Conservation (phyloP, 2,113 vertebrate species). For the Aptenodytes patagonicus region DNA sequence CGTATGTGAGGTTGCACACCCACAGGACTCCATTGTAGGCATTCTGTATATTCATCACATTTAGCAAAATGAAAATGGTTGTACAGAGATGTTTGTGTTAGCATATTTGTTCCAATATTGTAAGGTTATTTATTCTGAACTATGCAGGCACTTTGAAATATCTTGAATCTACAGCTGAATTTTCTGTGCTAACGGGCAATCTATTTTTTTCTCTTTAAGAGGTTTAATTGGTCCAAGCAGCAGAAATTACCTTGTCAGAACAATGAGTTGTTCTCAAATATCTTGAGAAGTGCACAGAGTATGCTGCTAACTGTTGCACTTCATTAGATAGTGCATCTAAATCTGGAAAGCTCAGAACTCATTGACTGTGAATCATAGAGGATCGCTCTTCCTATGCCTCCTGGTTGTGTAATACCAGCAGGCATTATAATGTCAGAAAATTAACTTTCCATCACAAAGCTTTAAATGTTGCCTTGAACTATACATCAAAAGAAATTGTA, state of each 20-base stretch:
- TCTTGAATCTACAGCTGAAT: not conserved
- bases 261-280: not conserved
- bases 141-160: not conserved
- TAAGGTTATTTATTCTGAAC: not conserved
- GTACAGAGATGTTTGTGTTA: not conserved
- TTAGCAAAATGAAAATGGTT: not conserved
- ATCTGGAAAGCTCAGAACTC: not conserved
- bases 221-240: not conserved
- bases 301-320: not conserved
- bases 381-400: not conserved
- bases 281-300: not conserved
- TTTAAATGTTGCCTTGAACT: not conserved
- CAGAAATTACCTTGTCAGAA: not conserved
- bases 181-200: not conserved
- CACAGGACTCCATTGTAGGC: accelerated
- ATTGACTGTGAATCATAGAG: not conserved
- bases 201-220: not conserved
- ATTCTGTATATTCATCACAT: not conserved
- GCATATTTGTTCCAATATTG: not conserved
- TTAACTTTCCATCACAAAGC: not conserved
- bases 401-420: not conserved
- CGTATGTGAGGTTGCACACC: accelerated
- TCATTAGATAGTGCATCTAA: not conserved
- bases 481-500: not conserved
- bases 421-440: not conserved